phyloP scores from a whole-genome alignment of 2,888 invertebrate species.

The Papilio elwesi region DNA sequence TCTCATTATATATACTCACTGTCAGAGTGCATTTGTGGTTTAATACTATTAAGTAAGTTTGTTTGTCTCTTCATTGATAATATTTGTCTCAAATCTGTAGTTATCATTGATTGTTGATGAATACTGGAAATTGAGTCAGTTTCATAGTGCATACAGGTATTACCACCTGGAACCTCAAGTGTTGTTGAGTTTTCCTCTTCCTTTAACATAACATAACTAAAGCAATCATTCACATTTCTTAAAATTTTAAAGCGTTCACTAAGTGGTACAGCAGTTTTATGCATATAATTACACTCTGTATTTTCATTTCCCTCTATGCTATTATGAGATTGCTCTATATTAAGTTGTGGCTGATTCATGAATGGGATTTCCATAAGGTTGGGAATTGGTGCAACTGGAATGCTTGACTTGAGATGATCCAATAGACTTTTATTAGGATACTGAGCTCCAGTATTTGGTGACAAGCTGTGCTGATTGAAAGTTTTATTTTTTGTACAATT shows the following conservation, averaged over 20 bases:
- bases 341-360: constrained; percentile 44
- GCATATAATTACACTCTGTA: constrained; percentile 23
- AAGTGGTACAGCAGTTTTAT: constrained; percentile 43
- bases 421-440: constrained; percentile 7
- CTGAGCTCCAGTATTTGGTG: not conserved
- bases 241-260: constrained; percentile 40
- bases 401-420: not conserved
- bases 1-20: too few species aligned
- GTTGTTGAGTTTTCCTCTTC: not conserved
- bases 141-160: not conserved
- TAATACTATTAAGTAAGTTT: not conserved
- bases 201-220: not conserved
- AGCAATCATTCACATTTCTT: not conserved
- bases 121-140: not conserved
- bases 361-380: constrained; percentile 46
- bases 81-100: constrained; percentile 27
- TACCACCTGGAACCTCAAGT: not conserved
- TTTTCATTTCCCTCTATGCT: constrained; percentile 37
- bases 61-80: constrained; percentile 17
- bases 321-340: constrained; percentile 26
- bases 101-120: not conserved
- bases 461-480: constrained; percentile 4
- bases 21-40: not conserved
- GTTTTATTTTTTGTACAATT: constrained; percentile 51
- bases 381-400: constrained; percentile 43